These are phyloP conservation scores for Lepilemur ruficaudatus DNA, from an alignment of 2,797 vertebrate genomes.

Conservation along the genomic window DNA sequence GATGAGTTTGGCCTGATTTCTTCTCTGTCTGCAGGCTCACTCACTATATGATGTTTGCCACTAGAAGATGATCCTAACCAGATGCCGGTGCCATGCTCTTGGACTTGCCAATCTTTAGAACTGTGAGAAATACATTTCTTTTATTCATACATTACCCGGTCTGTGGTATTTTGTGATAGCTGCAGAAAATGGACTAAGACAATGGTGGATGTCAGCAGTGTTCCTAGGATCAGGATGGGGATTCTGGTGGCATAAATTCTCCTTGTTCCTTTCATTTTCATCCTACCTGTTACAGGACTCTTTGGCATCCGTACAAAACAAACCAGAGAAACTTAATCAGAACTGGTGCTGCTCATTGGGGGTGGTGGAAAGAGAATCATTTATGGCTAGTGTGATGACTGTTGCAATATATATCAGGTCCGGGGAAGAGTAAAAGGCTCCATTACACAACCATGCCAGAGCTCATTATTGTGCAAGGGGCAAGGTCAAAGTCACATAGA, in stretches of 20 bases:
- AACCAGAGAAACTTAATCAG: background rate
- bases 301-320: background rate
- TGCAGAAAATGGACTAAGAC: background rate
- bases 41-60: background rate
- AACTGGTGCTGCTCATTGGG: background rate
- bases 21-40: background rate
- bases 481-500: slow-evolving; percentile 25
- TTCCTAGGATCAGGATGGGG: background rate
- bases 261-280: background rate
- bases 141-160: background rate
- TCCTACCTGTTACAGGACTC: background rate
- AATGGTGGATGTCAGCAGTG: background rate
- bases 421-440: background rate
- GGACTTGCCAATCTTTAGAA: background rate
- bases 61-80: background rate
- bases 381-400: background rate
- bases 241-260: background rate
- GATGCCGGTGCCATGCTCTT: background rate
- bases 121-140: background rate
- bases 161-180: background rate
- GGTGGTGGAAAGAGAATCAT: background rate
- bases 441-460: background rate
- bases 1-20: background rate
- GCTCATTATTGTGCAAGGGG: slow-evolving; percentile 6
- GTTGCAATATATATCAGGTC: background rate